phyloP scores from a whole-genome alignment of 2,113 vertebrate genomes.

The Pluvialis apricaria region DNA sequence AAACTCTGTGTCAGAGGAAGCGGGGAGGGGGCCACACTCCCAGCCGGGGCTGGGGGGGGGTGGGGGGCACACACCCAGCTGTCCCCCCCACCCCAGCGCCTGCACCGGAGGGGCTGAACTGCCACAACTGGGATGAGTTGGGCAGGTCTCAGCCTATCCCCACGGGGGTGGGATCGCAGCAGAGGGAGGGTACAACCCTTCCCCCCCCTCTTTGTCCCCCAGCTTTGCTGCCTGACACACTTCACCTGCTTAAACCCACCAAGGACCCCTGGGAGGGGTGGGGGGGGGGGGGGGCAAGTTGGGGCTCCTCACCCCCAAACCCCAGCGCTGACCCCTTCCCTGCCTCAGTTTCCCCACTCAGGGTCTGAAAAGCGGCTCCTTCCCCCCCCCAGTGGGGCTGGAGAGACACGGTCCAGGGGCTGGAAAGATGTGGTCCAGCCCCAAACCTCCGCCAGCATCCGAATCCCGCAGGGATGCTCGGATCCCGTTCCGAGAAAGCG shows the following conservation, averaged over 20 bases:
- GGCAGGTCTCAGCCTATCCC: not conserved
- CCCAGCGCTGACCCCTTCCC: accelerated
- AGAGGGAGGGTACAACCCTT: not conserved
- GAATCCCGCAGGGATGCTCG: accelerated
- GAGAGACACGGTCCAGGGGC: not conserved
- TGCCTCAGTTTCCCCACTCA: not conserved
- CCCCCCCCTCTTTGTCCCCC: not conserved
- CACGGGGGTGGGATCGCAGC: not conserved
- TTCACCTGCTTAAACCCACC: not conserved
- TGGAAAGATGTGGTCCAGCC: not conserved
- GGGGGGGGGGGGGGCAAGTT: accelerated
- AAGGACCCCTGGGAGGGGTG: no score
- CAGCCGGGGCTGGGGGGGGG: accelerated
- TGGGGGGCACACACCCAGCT: not conserved
- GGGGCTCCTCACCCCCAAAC: not conserved
- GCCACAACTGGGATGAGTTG: not conserved
- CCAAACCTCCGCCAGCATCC: not conserved
- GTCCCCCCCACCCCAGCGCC: not conserved
- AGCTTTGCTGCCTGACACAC: not conserved
- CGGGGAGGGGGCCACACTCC: not conserved
- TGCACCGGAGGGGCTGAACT: not conserved
- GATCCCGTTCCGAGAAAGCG: not conserved
- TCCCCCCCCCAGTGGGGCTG: not conserved
- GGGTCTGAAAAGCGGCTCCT: not conserved
- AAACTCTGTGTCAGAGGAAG: slow-evolving; percentile 27